A percentile compares a stretch with the other conserved stretches of the same genome.
Evolutionary conservation across 2,797 vertebrate species (phyloP).

Genomic region (Pitangus sulphuratus): DNA sequence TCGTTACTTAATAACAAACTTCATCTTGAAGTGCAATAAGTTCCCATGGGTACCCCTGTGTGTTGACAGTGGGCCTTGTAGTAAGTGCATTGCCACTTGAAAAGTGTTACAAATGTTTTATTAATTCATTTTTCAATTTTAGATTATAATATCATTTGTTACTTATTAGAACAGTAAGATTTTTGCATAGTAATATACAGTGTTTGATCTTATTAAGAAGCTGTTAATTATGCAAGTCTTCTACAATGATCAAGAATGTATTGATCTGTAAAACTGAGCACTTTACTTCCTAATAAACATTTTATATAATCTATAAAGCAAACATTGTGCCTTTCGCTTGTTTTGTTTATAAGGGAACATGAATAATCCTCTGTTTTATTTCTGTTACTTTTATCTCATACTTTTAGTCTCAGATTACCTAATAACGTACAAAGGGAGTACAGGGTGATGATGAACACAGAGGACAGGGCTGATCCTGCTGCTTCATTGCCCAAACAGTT

Average conservation of each 20-base stretch:
- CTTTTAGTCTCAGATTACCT: neutral
- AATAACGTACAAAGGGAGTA: neutral
- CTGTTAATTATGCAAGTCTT: conserved; percentile 49
- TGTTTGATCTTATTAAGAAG: conserved; percentile 33
- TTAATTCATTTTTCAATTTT: neutral
- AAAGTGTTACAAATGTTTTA: conserved; percentile 14
- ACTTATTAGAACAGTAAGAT: neutral
- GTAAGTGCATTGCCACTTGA: conserved; percentile 50
- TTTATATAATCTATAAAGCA: conserved; percentile 1
- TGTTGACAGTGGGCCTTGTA: conserved; percentile 65
- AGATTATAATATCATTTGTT: neutral
- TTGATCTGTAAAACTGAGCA: conserved; percentile 70
- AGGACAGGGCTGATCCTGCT: neutral
- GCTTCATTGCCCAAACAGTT: neutral
- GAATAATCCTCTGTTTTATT: neutral
- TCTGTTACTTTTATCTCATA: neutral
- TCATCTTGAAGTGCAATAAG: conserved; percentile 94
- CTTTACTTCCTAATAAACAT: conserved; percentile 79
- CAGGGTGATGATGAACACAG: neutral
- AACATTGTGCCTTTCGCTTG: neutral
- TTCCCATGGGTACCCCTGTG: conserved; percentile 86
- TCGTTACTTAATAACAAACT: conserved; percentile 94
- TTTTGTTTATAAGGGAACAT: neutral
- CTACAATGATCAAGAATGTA: conserved; percentile 42
- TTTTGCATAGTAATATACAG: conserved; percentile 22